phyloP scores from a whole-genome alignment of 2,113 vertebrate species.

The Prionailurus viverrinus region DNA sequence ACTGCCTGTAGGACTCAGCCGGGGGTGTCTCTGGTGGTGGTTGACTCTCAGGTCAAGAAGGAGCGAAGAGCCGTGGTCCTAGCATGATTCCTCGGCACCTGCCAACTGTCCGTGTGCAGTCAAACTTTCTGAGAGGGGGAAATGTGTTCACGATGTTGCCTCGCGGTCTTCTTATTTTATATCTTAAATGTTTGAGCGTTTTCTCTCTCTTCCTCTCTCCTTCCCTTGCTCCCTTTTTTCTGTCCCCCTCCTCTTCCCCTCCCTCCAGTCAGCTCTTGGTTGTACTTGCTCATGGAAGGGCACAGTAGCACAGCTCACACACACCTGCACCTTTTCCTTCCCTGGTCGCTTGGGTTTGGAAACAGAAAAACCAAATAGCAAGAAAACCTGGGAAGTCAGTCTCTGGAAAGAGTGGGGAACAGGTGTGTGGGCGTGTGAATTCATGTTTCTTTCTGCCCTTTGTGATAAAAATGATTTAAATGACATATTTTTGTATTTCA shows the following conservation, averaged over 20 bases:
- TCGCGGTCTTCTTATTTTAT: background rate
- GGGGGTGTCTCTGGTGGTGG: slow-evolving; percentile 26
- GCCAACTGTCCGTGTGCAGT: background rate
- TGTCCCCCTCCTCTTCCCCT: background rate
- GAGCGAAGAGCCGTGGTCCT: background rate
- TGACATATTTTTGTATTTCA: background rate
- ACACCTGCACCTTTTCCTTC: background rate
- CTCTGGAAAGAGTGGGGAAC: slow-evolving; percentile 60
- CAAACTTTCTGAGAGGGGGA: background rate
- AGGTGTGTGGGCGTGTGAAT: slow-evolving; percentile 66
- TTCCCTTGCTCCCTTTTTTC: background rate
- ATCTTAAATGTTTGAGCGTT: slow-evolving; percentile 19
- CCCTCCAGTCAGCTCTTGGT: slow-evolving; percentile 33
- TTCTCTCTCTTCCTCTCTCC: slow-evolving; percentile 30
- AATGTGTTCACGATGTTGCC: background rate
- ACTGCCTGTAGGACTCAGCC: slow-evolving; percentile 43
- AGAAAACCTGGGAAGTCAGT: slow-evolving; percentile 60
- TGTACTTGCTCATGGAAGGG: slow-evolving; percentile 2
- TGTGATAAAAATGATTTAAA: slow-evolving; percentile 41
- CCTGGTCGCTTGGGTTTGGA: slow-evolving; percentile 35
- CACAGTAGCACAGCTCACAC: background rate
- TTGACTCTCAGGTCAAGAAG: slow-evolving; percentile 34
- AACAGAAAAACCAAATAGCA: slow-evolving; percentile 60
- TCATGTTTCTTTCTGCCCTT: slow-evolving; percentile 7
- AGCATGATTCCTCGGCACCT: background rate